phyloP scores from a whole-genome alignment of 2,888 invertebrate species.

The Drosophila incognita region DNA sequence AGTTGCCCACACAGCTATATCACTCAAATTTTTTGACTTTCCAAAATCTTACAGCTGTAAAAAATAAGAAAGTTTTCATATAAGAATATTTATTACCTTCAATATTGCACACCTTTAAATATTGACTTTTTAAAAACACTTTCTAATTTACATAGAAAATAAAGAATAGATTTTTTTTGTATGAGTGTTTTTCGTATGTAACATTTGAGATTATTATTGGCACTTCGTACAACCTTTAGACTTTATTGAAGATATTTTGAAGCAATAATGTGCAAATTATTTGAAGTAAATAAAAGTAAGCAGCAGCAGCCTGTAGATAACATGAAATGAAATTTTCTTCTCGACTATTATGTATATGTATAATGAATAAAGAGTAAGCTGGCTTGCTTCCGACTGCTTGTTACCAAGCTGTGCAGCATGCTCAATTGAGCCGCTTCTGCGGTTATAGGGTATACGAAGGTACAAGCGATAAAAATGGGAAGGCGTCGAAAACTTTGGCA shows the following conservation, averaged over 20 bases:
- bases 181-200: background rate
- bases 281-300: background rate
- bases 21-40: background rate
- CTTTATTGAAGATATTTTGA: background rate
- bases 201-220: background rate
- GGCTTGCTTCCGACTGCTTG: background rate
- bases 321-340: background rate
- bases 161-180: background rate
- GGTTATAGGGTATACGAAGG: constrained; percentile 39
- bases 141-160: background rate
- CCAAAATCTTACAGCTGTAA: background rate
- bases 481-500: constrained; percentile 68
- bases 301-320: background rate
- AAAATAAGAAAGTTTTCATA: background rate
- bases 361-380: background rate
- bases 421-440: background rate
- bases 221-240: background rate
- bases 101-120: background rate
- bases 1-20: background rate
- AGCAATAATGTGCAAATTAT: background rate
- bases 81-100: background rate
- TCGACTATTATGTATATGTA: background rate
- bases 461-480: constrained; percentile 60
- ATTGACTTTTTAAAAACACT: background rate
- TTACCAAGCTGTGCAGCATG: background rate